Evolutionary conservation across 2,113 vertebrate genomes (phyloP), one percentile per base, ranked within the genome.

Genomic region (Terrapene triunguis): DNA sequence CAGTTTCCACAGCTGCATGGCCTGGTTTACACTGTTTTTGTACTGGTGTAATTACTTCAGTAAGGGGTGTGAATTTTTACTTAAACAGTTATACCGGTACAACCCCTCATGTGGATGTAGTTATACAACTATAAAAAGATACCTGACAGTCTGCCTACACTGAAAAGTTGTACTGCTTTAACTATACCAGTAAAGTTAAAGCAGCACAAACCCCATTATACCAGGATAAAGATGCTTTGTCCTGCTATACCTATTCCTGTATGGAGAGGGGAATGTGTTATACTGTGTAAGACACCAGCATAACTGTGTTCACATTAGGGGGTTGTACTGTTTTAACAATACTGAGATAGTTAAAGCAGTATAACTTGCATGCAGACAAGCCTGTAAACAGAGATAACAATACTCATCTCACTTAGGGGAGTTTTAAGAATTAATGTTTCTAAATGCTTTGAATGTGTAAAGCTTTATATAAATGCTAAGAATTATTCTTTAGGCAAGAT

Each of bases 11-110:
- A 94, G 65, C 53, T 38, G 0, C 25, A 53, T 85, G n/a, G 85
- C 51, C 25, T 13, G 86, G 82, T 85, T 55, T 69, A 90, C 24
- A 42, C 83, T 9, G 81, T 54, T 76, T n/a, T 27, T 90, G 55
- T 8, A 89, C n/a, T 44, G 47, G 1, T 8, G 74, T 29, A 44
- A 14, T 92, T 79, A n/a, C 25, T 96, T 92, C 84, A 47, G 62
- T 88, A 93, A 96, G 59, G 42, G 90, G 48, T 5, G 10, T 78
- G 80, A 78, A 55, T 87, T 95, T 95, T 96, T 89, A 5, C 0
- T 74, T 65, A 57, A 88, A 3, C 79, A 94, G 83, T 55, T 85
- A 29, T 32, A 59, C 25, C 13, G 38, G 44, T 82, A 78, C 42
- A 69, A 35, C 35, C 35, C 35, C 8, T 35, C 35, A 69, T 42